phyloP scores from a whole-genome alignment of 1,140 invertebrate genomes.

The Zophobas morio region DNA sequence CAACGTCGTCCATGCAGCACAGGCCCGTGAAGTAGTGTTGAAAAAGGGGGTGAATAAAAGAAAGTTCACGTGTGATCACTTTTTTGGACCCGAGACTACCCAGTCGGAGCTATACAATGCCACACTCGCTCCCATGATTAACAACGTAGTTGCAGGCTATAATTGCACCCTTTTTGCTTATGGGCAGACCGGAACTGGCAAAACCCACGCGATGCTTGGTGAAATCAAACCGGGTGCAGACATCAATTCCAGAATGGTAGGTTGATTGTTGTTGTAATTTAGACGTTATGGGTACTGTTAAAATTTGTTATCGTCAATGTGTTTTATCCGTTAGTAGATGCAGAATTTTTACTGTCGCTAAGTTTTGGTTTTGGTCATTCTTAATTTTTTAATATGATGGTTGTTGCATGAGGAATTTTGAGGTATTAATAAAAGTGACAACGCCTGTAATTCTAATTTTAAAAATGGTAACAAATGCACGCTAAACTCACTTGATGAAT shows the following conservation, averaged over 20 bases:
- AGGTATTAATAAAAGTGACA: too few species aligned
- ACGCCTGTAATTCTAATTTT: too few species aligned
- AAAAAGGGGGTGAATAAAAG: neutral
- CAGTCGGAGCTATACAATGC: conserved; percentile 96
- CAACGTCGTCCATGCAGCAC: too few species aligned
- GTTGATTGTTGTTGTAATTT: conserved; percentile 91
- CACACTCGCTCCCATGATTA: conserved; percentile 91
- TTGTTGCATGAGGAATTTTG: too few species aligned
- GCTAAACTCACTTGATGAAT: too few species aligned
- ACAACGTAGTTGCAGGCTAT: conserved; percentile 94
- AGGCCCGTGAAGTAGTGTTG: neutral
- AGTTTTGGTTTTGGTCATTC: too few species aligned
- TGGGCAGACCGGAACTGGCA: conserved; percentile 96
- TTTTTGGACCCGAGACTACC: conserved; percentile 87
- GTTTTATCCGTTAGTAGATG: too few species aligned
- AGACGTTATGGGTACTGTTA: conserved; percentile 63
- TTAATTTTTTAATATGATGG: too few species aligned
- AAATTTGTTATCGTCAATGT: too few species aligned
- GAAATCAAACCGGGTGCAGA: conserved; percentile 68
- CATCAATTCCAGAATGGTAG: conserved; percentile 83
- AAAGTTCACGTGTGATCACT: conserved; percentile 84
- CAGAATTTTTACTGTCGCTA: too few species aligned
- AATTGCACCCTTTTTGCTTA: conserved; percentile 98
- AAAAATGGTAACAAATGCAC: too few species aligned
- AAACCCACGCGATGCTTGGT: conserved; percentile 97